A percentile compares a stretch with the other conserved stretches of the same genome.
Evolutionary conservation across 2,888 invertebrate genomes (phyloP).

Genomic region (Drosophila trichaetosa): DNA sequence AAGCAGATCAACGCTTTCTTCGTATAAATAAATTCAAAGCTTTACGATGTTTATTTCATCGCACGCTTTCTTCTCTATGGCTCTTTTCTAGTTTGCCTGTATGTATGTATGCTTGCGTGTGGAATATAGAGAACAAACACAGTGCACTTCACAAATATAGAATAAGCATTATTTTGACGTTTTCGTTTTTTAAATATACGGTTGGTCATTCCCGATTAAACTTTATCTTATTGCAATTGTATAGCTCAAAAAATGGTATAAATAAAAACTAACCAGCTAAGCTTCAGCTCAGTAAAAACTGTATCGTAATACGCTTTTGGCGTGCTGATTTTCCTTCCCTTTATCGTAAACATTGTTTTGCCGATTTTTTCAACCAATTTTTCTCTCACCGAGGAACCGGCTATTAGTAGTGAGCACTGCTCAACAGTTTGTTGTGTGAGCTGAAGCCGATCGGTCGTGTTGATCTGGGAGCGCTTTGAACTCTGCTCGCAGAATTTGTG

Average conservation of each 20-base stretch:
- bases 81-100: not conserved
- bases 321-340: conserved; percentile 3
- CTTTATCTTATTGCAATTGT: not conserved
- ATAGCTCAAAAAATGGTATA: not conserved
- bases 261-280: not conserved
- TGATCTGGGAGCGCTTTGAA: not conserved
- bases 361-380: not conserved
- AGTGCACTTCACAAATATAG: not conserved
- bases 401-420: not conserved
- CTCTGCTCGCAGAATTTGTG: not conserved
- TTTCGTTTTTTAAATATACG: not conserved
- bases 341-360: conserved; percentile 6
- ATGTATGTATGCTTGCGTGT: not conserved
- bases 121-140: not conserved
- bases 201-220: not conserved
- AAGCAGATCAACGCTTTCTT: not conserved
- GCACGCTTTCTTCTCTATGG: not conserved
- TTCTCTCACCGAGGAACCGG: conserved; percentile 15
- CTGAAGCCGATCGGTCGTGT: conserved; percentile 20
- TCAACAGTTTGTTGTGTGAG: conserved; percentile 30
- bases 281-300: not conserved
- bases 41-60: too few relatives aligned
- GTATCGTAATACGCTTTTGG: not conserved
- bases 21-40: conserved; percentile 8
- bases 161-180: not conserved